Evolutionary conservation across 2,113 vertebrate genomes (phyloP).

Genomic region (Solenodon paradoxus): DNA sequence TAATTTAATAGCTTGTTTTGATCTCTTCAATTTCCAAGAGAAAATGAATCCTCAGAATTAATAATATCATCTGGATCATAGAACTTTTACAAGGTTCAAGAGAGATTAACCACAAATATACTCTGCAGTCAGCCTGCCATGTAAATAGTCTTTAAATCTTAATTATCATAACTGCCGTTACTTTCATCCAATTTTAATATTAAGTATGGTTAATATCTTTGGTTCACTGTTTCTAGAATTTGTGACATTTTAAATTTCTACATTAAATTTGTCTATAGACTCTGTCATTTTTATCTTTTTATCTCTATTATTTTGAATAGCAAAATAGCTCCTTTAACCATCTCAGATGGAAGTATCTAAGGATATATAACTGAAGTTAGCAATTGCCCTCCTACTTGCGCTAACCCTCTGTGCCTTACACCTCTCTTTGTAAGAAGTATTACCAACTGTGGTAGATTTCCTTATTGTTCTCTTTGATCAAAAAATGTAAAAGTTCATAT

Average conservation of each 20-base stretch:
- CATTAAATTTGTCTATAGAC: neutral
- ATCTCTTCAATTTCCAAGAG: neutral
- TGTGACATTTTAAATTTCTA: neutral
- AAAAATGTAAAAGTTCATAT: neutral
- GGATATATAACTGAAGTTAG: neutral
- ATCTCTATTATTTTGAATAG: neutral
- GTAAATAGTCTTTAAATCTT: neutral
- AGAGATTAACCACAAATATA: neutral
- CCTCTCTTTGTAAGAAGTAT: neutral
- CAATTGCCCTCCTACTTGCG: neutral
- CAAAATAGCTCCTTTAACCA: neutral
- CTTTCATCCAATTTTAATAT: neutral
- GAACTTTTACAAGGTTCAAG: neutral
- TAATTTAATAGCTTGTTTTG: conserved; percentile 7
- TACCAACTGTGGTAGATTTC: neutral
- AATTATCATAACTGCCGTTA: neutral
- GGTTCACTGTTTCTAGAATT: neutral
- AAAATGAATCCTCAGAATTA: neutral
- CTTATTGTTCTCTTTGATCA: neutral
- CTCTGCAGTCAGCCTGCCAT: neutral
- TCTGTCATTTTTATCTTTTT: neutral
- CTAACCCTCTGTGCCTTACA: neutral
- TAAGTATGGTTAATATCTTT: neutral
- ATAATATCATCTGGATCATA: neutral
- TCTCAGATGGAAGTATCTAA: neutral